Evolutionary conservation across 2,113 vertebrate species (phyloP).

Genomic region (Setophaga petechia): DNA sequence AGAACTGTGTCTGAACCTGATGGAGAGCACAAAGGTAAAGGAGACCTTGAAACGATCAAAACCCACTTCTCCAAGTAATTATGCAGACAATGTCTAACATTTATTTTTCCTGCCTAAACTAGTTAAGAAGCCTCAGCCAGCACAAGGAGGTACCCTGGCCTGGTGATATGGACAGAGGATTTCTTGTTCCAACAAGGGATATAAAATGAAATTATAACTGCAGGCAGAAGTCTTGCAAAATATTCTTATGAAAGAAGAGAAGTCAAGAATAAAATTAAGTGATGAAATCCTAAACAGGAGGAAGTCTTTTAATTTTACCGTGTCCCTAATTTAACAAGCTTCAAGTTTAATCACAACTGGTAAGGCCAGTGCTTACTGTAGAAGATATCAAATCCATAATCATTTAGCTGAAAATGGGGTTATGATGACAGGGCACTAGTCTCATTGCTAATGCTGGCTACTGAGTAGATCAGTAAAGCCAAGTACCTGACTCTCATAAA

Average conservation of each 20-base stretch:
- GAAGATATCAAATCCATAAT: conserved; percentile 49
- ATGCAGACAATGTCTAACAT: conserved; percentile 5
- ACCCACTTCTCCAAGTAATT: conserved; percentile 26
- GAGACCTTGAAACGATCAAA: conserved; percentile 15
- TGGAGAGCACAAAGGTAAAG: conserved; percentile 10
- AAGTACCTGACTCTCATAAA: background rate
- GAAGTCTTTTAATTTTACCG: conserved; percentile 23
- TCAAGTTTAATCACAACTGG: conserved; percentile 12
- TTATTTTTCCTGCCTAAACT: conserved; percentile 15
- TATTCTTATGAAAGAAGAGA: background rate
- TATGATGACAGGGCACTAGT: conserved; percentile 38
- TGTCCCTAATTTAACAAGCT: conserved; percentile 1
- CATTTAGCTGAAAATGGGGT: conserved; percentile 55
- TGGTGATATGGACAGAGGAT: conserved; percentile 8
- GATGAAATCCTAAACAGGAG: background rate
- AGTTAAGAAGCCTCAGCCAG: conserved; percentile 10
- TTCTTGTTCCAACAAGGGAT: conserved; percentile 20
- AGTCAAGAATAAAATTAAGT: conserved; percentile 48
- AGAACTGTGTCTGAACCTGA: conserved; percentile 30
- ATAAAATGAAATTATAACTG: conserved; percentile 3
- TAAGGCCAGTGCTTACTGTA: background rate
- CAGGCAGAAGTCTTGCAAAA: background rate
- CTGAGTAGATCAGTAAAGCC: background rate
- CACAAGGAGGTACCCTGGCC: background rate
- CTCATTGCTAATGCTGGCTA: conserved; percentile 16